Evolutionary conservation across 2,113 vertebrate genomes (phyloP).

Genomic region (Heterochromis multidens): DNA sequence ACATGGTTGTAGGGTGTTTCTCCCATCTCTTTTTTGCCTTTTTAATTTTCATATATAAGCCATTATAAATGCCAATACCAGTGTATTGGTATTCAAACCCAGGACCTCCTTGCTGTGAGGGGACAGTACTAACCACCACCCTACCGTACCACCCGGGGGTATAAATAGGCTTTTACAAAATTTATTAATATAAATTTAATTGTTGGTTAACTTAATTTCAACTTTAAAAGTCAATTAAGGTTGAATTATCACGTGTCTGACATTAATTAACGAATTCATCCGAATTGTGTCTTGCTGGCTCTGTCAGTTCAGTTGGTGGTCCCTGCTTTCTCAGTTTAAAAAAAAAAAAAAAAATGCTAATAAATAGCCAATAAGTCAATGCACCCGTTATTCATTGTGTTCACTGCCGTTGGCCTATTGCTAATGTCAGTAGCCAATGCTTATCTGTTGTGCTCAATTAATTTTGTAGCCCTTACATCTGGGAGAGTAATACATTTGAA

Average conservation of each 20-base stretch:
- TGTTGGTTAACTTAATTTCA: too few species aligned
- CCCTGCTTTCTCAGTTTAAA: background rate
- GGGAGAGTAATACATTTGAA: background rate
- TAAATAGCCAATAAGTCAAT: too few species aligned
- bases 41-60: background rate
- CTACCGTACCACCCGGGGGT: too few species aligned
- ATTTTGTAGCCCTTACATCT: background rate
- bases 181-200: too few species aligned
- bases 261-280: background rate
- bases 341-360: too few species aligned
- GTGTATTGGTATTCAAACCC: background rate
- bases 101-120: too few species aligned
- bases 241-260: too few species aligned
- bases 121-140: too few species aligned
- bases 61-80: background rate
- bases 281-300: background rate
- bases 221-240: too few species aligned
- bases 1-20: background rate
- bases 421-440: background rate
- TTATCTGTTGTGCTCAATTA: background rate
- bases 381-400: too few species aligned
- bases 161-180: too few species aligned
- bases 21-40: background rate
- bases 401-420: too few species aligned
- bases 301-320: background rate